These are phyloP conservation scores for Phalacrocorax brasilianus DNA, from an alignment of 2,113 vertebrate genomes.

Conservation along the genomic window DNA sequence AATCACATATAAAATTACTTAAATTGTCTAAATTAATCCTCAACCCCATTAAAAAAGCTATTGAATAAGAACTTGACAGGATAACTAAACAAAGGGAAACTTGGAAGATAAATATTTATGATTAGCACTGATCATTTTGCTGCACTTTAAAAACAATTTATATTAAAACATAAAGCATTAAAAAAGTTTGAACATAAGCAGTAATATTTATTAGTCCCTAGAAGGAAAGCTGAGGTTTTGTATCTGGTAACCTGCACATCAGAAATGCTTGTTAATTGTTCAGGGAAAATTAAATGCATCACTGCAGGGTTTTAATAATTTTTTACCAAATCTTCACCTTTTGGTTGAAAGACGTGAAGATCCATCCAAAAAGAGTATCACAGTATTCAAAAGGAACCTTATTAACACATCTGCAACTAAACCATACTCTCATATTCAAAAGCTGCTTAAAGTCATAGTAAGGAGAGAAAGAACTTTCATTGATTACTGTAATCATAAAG, in stretches of 20 bases:
- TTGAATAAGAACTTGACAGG: background rate
- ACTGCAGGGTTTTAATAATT: background rate
- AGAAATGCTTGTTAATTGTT: background rate
- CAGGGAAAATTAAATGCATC: background rate
- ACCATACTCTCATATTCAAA: background rate
- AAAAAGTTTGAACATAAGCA: background rate
- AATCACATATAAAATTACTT: background rate
- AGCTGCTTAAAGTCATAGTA: background rate
- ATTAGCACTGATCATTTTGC: background rate
- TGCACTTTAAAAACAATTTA: background rate
- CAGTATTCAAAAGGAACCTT: background rate
- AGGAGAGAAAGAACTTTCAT: background rate
- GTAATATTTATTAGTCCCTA: background rate
- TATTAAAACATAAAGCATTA: background rate
- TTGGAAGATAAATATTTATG: background rate
- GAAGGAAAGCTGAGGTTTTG: background rate
- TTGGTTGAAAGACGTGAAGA: background rate
- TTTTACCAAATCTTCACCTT: background rate
- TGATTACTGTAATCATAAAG: background rate
- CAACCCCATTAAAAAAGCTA: background rate
- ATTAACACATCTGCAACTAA: background rate
- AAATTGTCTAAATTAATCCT: background rate
- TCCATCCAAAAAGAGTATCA: background rate
- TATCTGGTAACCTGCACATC: background rate
- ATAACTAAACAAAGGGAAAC: background rate